Evolutionary conservation across 2,888 invertebrate species (phyloP).

Genomic region (Leptogaster cylindrica): DNA sequence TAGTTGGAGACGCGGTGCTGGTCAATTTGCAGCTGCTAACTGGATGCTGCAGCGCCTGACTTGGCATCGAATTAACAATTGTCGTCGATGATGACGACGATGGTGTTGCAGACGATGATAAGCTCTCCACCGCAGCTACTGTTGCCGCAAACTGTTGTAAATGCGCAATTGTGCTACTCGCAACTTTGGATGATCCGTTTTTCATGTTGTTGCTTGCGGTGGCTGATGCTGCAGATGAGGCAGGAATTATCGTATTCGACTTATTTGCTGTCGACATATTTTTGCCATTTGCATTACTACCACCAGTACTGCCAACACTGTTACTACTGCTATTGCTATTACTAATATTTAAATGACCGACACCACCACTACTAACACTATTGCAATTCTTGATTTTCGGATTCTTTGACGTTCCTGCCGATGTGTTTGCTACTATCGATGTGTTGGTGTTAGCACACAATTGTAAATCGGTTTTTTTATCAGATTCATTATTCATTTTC

Average conservation of each 20-base stretch:
- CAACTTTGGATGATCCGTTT: slow-evolving; percentile 22
- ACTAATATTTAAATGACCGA: slow-evolving; percentile 19
- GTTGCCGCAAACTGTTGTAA: slow-evolving; percentile 30
- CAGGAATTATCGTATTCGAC: slow-evolving; percentile 34
- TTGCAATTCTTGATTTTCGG: slow-evolving; percentile 48
- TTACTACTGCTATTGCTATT: slow-evolving; percentile 47
- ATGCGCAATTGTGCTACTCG: too few relatives aligned
- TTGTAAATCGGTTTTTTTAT: slow-evolving; percentile 59
- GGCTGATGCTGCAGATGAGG: slow-evolving; percentile 33
- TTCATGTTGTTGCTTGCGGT: slow-evolving; percentile 8
- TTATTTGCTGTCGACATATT: slow-evolving; percentile 50
- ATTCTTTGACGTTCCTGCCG: slow-evolving; percentile 50
- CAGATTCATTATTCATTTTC: slow-evolving; percentile 58
- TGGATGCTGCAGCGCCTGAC: slow-evolving; percentile 63
- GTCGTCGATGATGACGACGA: slow-evolving; percentile 47
- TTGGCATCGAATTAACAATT: slow-evolving; percentile 62
- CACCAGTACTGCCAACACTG: slow-evolving; percentile 48
- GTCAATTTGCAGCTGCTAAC: slow-evolving; percentile 65
- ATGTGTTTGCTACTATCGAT: slow-evolving; percentile 45
- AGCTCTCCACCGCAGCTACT: slow-evolving; percentile 30
- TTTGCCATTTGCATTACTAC: slow-evolving; percentile 52
- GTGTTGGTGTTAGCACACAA: slow-evolving; percentile 52
- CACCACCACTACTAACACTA: slow-evolving; percentile 44
- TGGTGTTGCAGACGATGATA: slow-evolving; percentile 43
- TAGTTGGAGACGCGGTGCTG: slow-evolving; percentile 83